Evolutionary conservation across 2,888 invertebrate species (phyloP).

Genomic region (Thymelicus acteon): DNA sequence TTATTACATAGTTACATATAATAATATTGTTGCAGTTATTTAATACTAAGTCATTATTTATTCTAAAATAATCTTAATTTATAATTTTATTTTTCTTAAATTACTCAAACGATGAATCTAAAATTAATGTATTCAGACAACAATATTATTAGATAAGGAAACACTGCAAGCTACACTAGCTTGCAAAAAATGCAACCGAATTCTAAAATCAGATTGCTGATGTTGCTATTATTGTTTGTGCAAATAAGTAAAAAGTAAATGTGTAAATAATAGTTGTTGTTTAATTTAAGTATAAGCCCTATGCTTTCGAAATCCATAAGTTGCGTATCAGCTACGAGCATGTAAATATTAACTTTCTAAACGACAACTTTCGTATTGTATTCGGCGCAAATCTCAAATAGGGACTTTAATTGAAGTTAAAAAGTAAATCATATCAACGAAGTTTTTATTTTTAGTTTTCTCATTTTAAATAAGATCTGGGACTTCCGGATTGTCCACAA

Average conservation of each 20-base stretch:
- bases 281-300: neutral
- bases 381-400: too few relatives aligned
- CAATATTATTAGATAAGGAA: too few relatives aligned
- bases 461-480: slow-evolving; percentile 85
- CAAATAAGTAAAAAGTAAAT: neutral
- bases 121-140: too few relatives aligned
- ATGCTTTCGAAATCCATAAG: too few relatives aligned
- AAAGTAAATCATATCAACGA: neutral
- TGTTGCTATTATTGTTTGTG: neutral
- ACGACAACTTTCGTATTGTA: too few relatives aligned
- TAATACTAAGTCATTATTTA: slow-evolving; percentile 6
- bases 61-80: neutral
- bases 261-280: neutral
- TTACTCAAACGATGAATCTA: too few relatives aligned
- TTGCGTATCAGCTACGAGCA: too few relatives aligned
- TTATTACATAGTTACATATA: neutral
- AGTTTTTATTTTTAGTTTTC: neutral
- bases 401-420: too few relatives aligned
- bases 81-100: too few relatives aligned
- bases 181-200: neutral
- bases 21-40: neutral
- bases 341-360: too few relatives aligned
- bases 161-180: too few relatives aligned
- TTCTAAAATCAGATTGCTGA: neutral
- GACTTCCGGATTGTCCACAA: slow-evolving; percentile 86